These are phyloP conservation scores for Armadillidium nasatum DNA, from an alignment of 1,140 invertebrate genomes.

Conservation along the genomic window DNA sequence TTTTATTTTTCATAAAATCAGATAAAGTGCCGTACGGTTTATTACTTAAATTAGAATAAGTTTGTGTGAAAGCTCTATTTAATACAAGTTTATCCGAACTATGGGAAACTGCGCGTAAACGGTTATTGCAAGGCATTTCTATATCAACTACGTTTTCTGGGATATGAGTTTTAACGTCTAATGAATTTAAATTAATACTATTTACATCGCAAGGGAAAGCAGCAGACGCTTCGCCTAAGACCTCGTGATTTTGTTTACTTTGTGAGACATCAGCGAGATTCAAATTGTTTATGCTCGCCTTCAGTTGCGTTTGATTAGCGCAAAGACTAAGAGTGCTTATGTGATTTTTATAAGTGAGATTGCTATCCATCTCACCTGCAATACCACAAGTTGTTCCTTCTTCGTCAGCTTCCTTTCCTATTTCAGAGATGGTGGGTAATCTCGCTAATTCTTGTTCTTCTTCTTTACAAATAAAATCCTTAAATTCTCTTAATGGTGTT, in stretches of 20 bases:
- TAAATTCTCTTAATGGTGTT: constrained; percentile 43
- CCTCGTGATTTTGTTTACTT: neutral
- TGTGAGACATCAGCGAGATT: neutral
- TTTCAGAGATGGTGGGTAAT: constrained; percentile 39
- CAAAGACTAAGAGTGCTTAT: neutral
- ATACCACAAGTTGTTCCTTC: constrained; percentile 18
- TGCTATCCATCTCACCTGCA: constrained; percentile 20
- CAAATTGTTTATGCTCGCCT: neutral
- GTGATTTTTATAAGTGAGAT: constrained; percentile 11
- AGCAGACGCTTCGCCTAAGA: neutral
- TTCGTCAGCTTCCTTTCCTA: constrained; percentile 40
- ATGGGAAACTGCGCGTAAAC: no score
- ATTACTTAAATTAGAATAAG: no score
- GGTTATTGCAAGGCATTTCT: neutral
- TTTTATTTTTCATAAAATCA: neutral
- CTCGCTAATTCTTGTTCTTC: constrained; percentile 40
- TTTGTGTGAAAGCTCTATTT: no score
- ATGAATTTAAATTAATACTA: neutral
- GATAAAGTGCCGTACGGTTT: no score
- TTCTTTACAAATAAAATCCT: constrained; percentile 38
- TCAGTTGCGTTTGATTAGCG: neutral
- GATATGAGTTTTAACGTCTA: neutral
- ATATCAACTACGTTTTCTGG: neutral
- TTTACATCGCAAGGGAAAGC: neutral
- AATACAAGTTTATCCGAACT: no score